Conservation (phyloP, 2,797 vertebrate species). For the Pteropus rufus region DNA sequence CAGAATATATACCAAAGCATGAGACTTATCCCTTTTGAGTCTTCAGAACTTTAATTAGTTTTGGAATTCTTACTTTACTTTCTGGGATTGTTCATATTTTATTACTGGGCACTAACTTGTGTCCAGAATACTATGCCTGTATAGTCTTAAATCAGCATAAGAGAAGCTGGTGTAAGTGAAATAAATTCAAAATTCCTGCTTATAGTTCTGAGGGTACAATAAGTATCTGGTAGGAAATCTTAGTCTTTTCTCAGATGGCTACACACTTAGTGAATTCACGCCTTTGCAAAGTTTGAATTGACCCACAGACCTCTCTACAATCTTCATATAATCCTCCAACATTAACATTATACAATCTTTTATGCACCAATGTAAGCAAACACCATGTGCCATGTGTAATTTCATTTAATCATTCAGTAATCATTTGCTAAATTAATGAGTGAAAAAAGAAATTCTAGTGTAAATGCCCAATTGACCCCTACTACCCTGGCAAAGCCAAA, state of each 20-base stretch:
- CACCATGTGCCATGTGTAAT: background rate
- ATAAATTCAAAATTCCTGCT: conserved; percentile 37
- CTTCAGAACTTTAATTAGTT: background rate
- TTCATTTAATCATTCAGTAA: background rate
- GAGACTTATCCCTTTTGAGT: background rate
- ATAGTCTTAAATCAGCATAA: background rate
- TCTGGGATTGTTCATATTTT: conserved; percentile 21
- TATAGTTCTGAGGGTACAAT: conserved; percentile 34
- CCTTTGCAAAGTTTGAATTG: conserved; percentile 12
- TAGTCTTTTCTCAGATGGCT: background rate
- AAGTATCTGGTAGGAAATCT: conserved; percentile 1
- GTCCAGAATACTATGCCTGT: background rate
- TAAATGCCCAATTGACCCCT: background rate
- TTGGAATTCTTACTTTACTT: background rate
- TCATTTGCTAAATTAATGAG: background rate
- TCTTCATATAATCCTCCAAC: background rate
- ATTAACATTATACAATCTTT: background rate
- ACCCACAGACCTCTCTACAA: background rate
- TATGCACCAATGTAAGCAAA: background rate
- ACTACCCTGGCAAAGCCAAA: background rate
- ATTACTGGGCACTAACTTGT: background rate
- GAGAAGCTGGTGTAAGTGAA: background rate
- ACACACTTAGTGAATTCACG: background rate
- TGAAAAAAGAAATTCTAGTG: background rate
- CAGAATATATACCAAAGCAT: background rate